Conservation (phyloP, 2,113 vertebrate species). For the Rhinogobius similis region DNA sequence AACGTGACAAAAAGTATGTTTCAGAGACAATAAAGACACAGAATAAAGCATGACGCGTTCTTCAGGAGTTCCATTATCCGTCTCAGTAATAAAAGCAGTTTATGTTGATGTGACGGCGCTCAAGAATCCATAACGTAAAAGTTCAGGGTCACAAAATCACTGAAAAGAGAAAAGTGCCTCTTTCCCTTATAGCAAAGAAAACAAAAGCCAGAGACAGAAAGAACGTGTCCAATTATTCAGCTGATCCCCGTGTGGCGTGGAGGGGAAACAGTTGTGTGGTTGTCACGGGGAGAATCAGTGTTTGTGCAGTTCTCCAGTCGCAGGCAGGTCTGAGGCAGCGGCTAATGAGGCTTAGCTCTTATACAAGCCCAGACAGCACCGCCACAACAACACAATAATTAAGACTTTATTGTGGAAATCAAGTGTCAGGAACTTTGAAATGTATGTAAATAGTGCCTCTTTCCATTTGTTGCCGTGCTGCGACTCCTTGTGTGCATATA, state of each 20-base stretch:
- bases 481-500: no score
- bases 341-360: slow-evolving; percentile 65
- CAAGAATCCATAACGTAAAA: slow-evolving; percentile 20
- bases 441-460: slow-evolving; percentile 20
- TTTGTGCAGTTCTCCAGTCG: slow-evolving; percentile 45
- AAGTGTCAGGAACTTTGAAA: slow-evolving; percentile 7
- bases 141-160: no score
- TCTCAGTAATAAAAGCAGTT: no score
- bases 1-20: no score
- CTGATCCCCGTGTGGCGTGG: slow-evolving; percentile 22
- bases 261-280: slow-evolving; percentile 31
- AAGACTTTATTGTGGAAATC: slow-evolving; percentile 38
- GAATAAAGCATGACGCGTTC: no score
- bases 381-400: slow-evolving; percentile 57
- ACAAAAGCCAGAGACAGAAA: background rate
- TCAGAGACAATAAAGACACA: no score
- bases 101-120: slow-evolving; percentile 7
- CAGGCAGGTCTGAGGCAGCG: slow-evolving; percentile 57
- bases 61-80: background rate
- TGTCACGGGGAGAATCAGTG: slow-evolving; percentile 55
- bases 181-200: background rate
- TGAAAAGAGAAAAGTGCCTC: slow-evolving; percentile 7
- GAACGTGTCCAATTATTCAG: slow-evolving; percentile 54
- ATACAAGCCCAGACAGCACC: slow-evolving; percentile 56
- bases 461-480: background rate